phyloP scores from a whole-genome alignment of 2,113 vertebrate species.

The Machaerirhynchus nigripectus region DNA sequence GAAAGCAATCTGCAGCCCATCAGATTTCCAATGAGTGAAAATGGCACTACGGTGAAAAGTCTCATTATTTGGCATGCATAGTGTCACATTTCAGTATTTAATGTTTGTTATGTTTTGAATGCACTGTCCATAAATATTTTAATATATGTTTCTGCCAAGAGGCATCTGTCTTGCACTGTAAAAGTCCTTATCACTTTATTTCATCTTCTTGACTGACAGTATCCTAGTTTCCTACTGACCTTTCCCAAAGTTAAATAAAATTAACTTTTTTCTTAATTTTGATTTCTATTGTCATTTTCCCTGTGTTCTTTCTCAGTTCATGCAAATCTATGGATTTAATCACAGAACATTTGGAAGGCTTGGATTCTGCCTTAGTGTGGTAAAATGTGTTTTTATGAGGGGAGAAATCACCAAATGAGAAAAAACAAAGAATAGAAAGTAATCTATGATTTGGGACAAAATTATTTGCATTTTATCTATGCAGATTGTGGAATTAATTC shows the following conservation, averaged over 20 bases:
- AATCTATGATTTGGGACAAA: background rate
- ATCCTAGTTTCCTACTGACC: background rate
- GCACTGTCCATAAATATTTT: constrained; percentile 26
- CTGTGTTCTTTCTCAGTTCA: background rate
- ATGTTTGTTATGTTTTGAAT: constrained; percentile 21
- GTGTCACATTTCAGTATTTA: constrained; percentile 33
- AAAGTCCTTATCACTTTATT: constrained; percentile 26
- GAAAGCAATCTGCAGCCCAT: background rate
- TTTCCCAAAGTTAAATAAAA: background rate
- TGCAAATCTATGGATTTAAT: background rate
- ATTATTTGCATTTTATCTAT: background rate
- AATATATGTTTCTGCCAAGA: constrained; percentile 7
- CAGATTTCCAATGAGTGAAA: background rate
- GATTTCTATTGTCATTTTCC: background rate
- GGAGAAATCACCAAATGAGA: background rate
- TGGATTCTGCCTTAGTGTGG: background rate
- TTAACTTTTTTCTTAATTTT: background rate
- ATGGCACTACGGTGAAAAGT: background rate
- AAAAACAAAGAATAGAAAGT: background rate
- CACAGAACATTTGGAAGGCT: background rate
- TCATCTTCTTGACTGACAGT: background rate
- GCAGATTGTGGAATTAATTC: background rate
- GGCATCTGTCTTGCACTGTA: constrained; percentile 8
- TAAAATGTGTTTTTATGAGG: background rate
- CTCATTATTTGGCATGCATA: background rate